Evolutionary conservation across 1,140 invertebrate species (phyloP), one percentile per base, ranked within the genome.

Genomic region (Tyrophagus putrescentiae): DNA sequence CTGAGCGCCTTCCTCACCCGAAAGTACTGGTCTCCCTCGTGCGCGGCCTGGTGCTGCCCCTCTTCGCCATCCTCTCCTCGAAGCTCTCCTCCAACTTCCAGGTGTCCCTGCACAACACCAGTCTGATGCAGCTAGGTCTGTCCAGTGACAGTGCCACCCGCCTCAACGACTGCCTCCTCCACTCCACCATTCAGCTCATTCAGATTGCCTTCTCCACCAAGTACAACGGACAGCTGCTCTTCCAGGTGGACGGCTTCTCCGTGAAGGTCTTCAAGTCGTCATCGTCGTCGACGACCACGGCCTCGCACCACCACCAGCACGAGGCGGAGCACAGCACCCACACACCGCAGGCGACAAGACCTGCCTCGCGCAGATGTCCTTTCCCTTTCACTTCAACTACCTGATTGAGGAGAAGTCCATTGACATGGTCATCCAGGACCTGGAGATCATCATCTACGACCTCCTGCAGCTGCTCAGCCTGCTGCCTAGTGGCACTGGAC

Each of bases 201-300:
- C 80, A 81, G 66, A 73, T 88, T 31, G 86, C 89, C 72, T 84
- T 85, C 0, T 82, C 79, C 64, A 79, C 79, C 41, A 77, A 81
- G 28, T 82, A 80, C 64, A 83, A 79, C 69, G 81, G 84, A 16
- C 77, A 81, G 1, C 72, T 87, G 23, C 74, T 85, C 11, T 31
- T 25, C 28, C 18, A 45, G 32, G 50, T 36, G 18, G 41, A 41
- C 25, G 53, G 29, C 16, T 48, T 65, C 27, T 41, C 31, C 21
- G 36, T 63, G 13, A 60, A 63, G 28, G 18, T 64, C 18, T 64
- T 60, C 25, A 60, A 64, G 59, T 29, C 39, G n/a, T n/a, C n/a
- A n/a, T n/a, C n/a, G n/a, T n/a, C n/a, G n/a, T n/a, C n/a, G n/a
- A n/a, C n/a, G n/a, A n/a, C n/a, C n/a, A n/a, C n/a, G n/a, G n/a